Base-by-base conservation (phyloP, 2,797 vertebrate genomes). In the Diplodus puntazzo region DNA sequence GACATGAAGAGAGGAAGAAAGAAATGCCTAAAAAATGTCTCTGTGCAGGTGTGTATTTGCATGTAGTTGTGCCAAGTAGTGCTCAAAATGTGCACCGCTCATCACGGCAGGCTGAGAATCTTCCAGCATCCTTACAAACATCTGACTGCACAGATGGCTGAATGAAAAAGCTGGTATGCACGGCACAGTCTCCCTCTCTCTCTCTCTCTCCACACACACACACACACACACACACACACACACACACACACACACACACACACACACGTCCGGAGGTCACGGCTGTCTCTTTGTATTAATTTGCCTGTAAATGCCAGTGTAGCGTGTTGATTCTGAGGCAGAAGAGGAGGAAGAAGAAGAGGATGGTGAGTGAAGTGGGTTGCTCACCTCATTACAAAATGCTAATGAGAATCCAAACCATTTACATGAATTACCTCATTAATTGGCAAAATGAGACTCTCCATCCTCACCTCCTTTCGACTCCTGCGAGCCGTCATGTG, bases 91-190 rank as follows among this genome's bases (percentile, higher is more conserved):
- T 64, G 49, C 54, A 18, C 16, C 59, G 66, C 67, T 88, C 27
- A 8, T 71, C 52, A 25, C 73, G 70, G 43, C 7, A 11, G 25
- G 42, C 39, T 61, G 53, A 67, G 39, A 73, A 78, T 79, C 82
- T 60, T 81, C 57, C 60, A 84, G 67, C 70, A 74, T 74, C 69
- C 77, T 80, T 62, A 67, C 57, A 58, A 85, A 85, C 83, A 89
- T 82, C 82, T 88, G 89, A 89, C 54, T 27, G 46, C 75, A 67
- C 86, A 92, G 85, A 91, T 88, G 88, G 84, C 57, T 61, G 67
- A 79, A 75, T 69, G 60, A 83, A 92, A 89, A 88, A 92, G 79
- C 88, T 85, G 87, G 74, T 71, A 14, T 23, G n/a, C 25, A 39
- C 49, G 30, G 52, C 20, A 10, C 79, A 21, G 3, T 68, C 23